Evolutionary conservation across 2,113 vertebrate genomes (phyloP), one percentile per base, ranked within the genome.

Genomic region (Thomomys bottae): DNA sequence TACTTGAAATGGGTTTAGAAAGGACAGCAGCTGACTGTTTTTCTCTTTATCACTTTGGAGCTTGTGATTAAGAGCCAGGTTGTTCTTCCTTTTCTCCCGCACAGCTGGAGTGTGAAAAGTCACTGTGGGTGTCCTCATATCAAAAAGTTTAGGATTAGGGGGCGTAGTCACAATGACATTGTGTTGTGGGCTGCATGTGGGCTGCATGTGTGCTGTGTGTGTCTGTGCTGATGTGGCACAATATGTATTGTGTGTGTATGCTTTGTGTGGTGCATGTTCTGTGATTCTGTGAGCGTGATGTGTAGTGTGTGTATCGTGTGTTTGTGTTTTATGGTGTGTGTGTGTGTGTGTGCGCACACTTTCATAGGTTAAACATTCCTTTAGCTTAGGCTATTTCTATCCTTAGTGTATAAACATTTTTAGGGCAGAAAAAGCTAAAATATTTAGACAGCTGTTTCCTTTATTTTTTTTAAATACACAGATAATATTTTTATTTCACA

Each of bases 381-480:
- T 95, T 75, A 9, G 17, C 73, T 59, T 84, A 70, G 63, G 57
- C 88, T 92, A 72, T 95, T 93, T 96, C 91, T 93, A 66, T 90
- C 72, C 76, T 95, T 80, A 88, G 66, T 68, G 70, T 81, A 75
- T 95, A 95, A 95, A 96, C 96, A 79, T 94, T 96, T 96, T 94
- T 70, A 7, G 21, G 17, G 42, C 36, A 8, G 86, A 80, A 87
- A 96, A 94, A 96, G 57, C 75, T 94, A 88, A 96, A 97, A 97
- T 98, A 96, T 98, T 97, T 98, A 95, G 93, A 97, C 96, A 97
- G 97, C 96, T 97, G 97, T 96, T 97, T 97, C 97, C 96, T 97
- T 95, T 97, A 96, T 95, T 97, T 89, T 87, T 82, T 95, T 26
- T 78, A 76, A 93, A 84, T 77, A 82, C 82, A 91, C 95, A 97